A percentile compares a stretch with the other conserved stretches of the same genome.
phyloP scores from a whole-genome alignment of 2,797 vertebrate species.

The Morelia viridis region DNA sequence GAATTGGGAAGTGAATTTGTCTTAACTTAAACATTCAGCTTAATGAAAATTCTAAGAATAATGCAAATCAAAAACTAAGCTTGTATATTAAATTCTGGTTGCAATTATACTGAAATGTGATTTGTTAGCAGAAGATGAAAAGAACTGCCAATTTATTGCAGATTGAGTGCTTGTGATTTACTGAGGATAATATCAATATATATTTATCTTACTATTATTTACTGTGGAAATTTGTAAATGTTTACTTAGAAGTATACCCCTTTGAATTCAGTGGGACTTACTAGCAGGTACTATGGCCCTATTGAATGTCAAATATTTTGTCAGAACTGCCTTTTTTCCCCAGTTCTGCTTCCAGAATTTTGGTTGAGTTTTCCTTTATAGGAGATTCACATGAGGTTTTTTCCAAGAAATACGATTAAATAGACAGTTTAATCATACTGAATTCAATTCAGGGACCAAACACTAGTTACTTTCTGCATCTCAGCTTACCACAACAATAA shows the following conservation, averaged over 20 bases:
- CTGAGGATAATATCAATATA: not conserved
- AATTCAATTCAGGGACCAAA: not conserved
- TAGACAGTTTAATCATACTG: not conserved
- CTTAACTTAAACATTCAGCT: not conserved
- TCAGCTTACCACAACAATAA: not conserved
- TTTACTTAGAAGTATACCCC: too few relatives aligned
- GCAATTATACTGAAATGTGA: not conserved
- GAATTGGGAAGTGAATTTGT: not conserved
- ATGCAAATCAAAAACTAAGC: not conserved
- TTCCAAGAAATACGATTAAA: not conserved
- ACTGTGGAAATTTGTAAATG: too few relatives aligned
- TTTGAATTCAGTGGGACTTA: too few relatives aligned
- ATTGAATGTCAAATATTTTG: too few relatives aligned
- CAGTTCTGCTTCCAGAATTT: not conserved
- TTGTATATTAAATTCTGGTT: not conserved
- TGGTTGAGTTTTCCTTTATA: not conserved
- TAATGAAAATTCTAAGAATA: not conserved
- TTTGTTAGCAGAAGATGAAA: not conserved
- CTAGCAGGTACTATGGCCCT: too few relatives aligned
- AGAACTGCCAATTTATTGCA: not conserved
- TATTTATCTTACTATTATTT: not conserved
- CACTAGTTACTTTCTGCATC: not conserved
- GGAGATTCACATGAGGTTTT: not conserved
- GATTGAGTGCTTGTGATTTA: not conserved
- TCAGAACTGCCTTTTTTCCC: not conserved